Conservation (phyloP, 2,113 vertebrate genomes). For the Peromyscus californicus region DNA sequence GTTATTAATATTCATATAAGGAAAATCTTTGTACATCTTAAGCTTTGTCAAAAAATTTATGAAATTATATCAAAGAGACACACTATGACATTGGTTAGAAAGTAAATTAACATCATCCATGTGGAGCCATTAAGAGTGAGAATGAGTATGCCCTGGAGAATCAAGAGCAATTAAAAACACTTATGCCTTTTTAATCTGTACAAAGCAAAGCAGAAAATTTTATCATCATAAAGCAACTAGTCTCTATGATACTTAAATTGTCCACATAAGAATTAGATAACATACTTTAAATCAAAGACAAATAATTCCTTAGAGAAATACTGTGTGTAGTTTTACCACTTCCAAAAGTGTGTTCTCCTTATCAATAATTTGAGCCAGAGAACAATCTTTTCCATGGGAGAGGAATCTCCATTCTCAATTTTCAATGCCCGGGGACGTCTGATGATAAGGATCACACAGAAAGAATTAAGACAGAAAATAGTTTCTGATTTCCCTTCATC, state of each 20-base stretch:
- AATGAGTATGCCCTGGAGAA: slow-evolving; percentile 61
- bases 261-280: slow-evolving; percentile 62
- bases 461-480: slow-evolving; percentile 27
- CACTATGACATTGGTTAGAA: slow-evolving; percentile 57
- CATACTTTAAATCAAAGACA: slow-evolving; percentile 54
- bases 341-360: slow-evolving; percentile 21
- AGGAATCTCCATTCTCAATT: neutral
- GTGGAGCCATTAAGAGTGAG: slow-evolving; percentile 69
- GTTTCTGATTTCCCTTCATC: neutral
- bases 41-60: slow-evolving; percentile 70
- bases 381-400: slow-evolving; percentile 10
- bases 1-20: slow-evolving; percentile 67
- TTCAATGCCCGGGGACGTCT: neutral
- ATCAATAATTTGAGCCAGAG: slow-evolving; percentile 10
- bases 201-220: slow-evolving; percentile 68
- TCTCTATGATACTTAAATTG: slow-evolving; percentile 68
- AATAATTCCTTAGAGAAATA: slow-evolving; percentile 51
- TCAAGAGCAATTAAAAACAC: slow-evolving; percentile 74
- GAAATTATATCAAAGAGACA: slow-evolving; percentile 54
- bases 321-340: neutral
- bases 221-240: slow-evolving; percentile 66
- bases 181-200: slow-evolving; percentile 65
- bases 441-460: slow-evolving; percentile 22
- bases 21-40: slow-evolving; percentile 65
- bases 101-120: slow-evolving; percentile 69